phyloP scores from a whole-genome alignment of 2,888 invertebrate species.

The Orthonychiurus folsomi region DNA sequence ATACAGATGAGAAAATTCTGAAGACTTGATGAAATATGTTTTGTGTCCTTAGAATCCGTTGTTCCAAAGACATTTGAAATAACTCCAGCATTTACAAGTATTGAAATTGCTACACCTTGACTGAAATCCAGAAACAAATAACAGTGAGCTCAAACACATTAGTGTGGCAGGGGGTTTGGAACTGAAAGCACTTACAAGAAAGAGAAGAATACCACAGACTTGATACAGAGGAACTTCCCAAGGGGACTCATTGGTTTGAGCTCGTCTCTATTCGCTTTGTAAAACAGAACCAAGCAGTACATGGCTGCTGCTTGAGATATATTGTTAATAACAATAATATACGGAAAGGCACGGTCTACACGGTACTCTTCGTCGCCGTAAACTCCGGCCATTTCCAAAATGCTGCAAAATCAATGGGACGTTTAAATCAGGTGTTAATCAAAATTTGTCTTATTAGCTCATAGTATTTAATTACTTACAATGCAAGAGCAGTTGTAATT shows the following conservation, averaged over 20 bases:
- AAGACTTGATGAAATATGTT: conserved; percentile 69
- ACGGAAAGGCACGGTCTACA: conserved; percentile 76
- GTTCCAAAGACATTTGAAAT: conserved; percentile 63
- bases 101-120: conserved; percentile 82
- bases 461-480: conserved; percentile 58
- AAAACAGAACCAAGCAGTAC: conserved; percentile 91
- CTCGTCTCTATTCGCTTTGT: conserved; percentile 76
- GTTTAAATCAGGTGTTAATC: not conserved
- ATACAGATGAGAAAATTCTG: conserved; percentile 93
- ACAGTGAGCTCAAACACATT: not conserved
- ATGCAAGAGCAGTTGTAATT: conserved; percentile 76
- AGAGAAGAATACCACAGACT: conserved; percentile 94
- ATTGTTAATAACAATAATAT: conserved; percentile 78
- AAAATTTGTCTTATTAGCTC: too few species aligned
- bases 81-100: conserved; percentile 71
- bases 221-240: conserved; percentile 91
- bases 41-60: conserved; percentile 55
- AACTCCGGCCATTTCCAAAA: conserved; percentile 73
- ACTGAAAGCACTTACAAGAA: conserved; percentile 99
- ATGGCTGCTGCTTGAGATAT: conserved; percentile 90
- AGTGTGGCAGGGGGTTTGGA: not conserved
- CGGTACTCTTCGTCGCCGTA: conserved; percentile 88
- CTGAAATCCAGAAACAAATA: conserved; percentile 50
- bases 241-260: conserved; percentile 86
- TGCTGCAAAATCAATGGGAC: conserved; percentile 50